These are phyloP conservation scores for Portevinia maculata DNA, from an alignment of 2,888 invertebrate genomes.

Conservation along the genomic window DNA sequence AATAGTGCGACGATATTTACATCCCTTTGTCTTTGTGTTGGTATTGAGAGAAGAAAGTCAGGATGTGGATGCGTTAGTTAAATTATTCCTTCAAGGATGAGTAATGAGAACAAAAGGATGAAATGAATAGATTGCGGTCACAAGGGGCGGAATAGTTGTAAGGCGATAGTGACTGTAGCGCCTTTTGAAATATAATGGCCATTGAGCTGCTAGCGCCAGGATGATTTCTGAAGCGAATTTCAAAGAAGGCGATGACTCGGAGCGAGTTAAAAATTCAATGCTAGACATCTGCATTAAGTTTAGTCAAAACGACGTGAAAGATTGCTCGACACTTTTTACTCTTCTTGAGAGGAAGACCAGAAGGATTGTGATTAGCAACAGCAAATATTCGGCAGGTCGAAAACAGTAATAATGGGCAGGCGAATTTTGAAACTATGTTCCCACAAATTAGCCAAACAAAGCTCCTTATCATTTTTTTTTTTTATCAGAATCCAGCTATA, in stretches of 20 bases:
- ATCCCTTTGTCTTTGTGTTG: slow-evolving; percentile 43
- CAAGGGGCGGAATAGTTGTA: slow-evolving; percentile 44
- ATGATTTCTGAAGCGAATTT: slow-evolving; percentile 7
- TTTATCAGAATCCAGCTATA: no score
- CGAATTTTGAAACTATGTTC: no score
- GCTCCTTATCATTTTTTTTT: no score
- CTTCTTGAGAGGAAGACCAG: no score
- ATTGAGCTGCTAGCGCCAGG: slow-evolving; percentile 61
- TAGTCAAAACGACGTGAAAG: no score
- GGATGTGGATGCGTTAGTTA: slow-evolving; percentile 49
- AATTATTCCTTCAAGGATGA: slow-evolving; percentile 52
- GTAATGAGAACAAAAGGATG: slow-evolving; percentile 62
- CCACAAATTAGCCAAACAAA: no score
- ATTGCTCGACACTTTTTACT: no score
- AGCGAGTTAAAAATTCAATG: background rate
- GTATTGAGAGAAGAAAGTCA: slow-evolving; percentile 37
- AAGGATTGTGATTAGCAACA: no score
- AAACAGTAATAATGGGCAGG: no score
- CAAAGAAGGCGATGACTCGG: background rate
- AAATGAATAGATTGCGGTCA: slow-evolving; percentile 65
- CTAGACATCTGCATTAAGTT: background rate
- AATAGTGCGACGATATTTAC: slow-evolving; percentile 66
- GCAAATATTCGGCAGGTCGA: no score
- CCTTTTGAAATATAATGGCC: slow-evolving; percentile 4
- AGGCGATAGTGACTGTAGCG: slow-evolving; percentile 49